phyloP scores from a whole-genome alignment of 2,888 invertebrate genomes.

The Nudaria mundana region DNA sequence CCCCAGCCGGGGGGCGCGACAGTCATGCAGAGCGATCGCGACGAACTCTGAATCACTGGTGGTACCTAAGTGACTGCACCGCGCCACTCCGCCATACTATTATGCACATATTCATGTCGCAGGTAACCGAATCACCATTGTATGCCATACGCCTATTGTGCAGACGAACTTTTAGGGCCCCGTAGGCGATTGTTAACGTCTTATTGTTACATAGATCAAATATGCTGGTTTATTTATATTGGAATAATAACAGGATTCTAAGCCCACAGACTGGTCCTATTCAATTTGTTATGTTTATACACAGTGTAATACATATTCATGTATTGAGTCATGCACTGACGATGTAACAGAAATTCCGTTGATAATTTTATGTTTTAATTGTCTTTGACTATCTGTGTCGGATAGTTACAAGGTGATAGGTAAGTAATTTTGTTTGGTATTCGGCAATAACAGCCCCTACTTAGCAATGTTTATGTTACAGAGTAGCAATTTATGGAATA shows the following conservation, averaged over 20 bases:
- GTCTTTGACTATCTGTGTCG: slow-evolving; percentile 8
- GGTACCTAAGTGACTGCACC: slow-evolving; percentile 55
- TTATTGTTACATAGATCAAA: slow-evolving; percentile 60
- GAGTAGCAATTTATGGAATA: too few species aligned
- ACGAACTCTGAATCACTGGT: slow-evolving; percentile 42
- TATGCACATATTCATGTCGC: slow-evolving; percentile 76
- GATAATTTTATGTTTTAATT: slow-evolving; percentile 22
- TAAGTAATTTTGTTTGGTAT: too few species aligned
- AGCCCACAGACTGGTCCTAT: slow-evolving; percentile 37
- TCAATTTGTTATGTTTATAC: slow-evolving; percentile 24
- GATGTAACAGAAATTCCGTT: slow-evolving; percentile 10
- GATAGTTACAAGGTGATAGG: background rate
- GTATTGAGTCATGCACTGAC: slow-evolving; percentile 20
- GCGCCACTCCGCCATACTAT: slow-evolving; percentile 45
- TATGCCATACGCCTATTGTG: slow-evolving; percentile 75
- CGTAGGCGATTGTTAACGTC: slow-evolving; percentile 69
- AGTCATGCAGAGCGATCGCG: slow-evolving; percentile 50
- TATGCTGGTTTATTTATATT: slow-evolving; percentile 57
- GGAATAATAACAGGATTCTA: slow-evolving; percentile 59
- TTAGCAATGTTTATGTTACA: too few species aligned
- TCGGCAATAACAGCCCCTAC: too few species aligned
- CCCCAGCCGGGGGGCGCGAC: slow-evolving; percentile 27
- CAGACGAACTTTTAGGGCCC: slow-evolving; percentile 67
- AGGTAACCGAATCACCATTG: slow-evolving; percentile 76
- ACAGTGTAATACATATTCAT: slow-evolving; percentile 21